A percentile compares a stretch with the other conserved stretches of the same genome.
Conservation (phyloP, 2,888 invertebrate genomes). For the Sphaerophoria taeniata region DNA sequence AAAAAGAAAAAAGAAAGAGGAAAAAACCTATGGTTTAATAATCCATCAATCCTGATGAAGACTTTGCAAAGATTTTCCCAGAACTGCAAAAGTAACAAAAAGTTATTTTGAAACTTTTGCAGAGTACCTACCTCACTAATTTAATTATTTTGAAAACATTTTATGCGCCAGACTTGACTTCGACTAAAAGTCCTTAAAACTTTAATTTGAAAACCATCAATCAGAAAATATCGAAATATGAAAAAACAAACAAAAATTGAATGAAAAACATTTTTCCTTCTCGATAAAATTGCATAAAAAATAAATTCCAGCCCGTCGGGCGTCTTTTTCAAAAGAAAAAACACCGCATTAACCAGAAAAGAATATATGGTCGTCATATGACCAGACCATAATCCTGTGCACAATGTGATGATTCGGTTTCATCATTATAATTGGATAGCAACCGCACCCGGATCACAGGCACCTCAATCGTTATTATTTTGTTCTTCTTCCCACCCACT, state of each 20-base stretch:
- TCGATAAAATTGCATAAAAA: neutral
- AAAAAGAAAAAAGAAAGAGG: no score
- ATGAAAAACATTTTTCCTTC: neutral
- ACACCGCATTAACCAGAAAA: constrained; percentile 11
- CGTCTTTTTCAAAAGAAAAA: neutral
- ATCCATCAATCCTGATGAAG: no score
- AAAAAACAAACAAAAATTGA: neutral
- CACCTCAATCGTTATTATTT: constrained; percentile 12
- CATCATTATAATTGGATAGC: constrained; percentile 29
- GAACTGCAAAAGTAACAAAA: no score
- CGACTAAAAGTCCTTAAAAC: neutral
- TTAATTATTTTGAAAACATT: no score
- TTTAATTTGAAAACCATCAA: neutral
- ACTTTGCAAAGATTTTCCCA: no score
- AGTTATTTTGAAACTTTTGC: no score
- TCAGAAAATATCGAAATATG: neutral
- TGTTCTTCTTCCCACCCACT: neutral
- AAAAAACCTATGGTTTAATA: no score
- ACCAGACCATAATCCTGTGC: constrained; percentile 7
- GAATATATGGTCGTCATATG: neutral
- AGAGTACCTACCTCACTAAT: no score
- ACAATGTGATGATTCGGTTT: constrained; percentile 26
- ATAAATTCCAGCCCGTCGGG: neutral
- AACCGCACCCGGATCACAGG: constrained; percentile 9
- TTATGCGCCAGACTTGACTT: no score